Percentiles rank a stretch among this genome's conserved stretches.
These are phyloP conservation scores for Euplagia quadripunctaria DNA, from an alignment of 2,888 invertebrate species.

Conservation along the genomic window DNA sequence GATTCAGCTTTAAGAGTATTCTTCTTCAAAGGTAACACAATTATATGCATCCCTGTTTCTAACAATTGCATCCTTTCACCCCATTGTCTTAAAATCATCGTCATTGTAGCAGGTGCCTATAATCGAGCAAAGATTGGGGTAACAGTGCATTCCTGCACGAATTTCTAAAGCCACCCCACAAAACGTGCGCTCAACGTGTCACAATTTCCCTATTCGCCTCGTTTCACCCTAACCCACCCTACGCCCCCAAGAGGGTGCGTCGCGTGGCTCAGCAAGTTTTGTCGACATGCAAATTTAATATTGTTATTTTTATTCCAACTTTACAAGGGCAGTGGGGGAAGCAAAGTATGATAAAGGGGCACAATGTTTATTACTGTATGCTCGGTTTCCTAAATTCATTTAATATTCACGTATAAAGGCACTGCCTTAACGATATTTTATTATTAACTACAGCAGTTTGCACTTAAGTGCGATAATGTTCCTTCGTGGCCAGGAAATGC, in stretches of 20 bases:
- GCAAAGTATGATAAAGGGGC: conserved; percentile 71
- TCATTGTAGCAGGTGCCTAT: conserved; percentile 57
- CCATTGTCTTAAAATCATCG: conserved; percentile 40
- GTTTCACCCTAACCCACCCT: conserved; percentile 33
- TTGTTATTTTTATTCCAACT: conserved; percentile 81
- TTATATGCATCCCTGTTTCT: background rate
- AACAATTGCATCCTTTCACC: conserved; percentile 35
- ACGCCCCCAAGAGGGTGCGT: conserved; percentile 42
- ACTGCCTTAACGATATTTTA: conserved; percentile 46
- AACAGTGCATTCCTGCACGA: conserved; percentile 80
- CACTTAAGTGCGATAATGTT: conserved; percentile 46
- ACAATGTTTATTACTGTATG: conserved; percentile 54
- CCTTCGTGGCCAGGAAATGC: conserved; percentile 30
- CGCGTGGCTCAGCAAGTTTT: conserved; percentile 69
- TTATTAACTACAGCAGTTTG: conserved; percentile 52
- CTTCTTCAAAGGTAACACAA: background rate
- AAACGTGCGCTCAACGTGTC: conserved; percentile 65
- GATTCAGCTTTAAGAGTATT: too few species aligned
- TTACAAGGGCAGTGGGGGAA: conserved; percentile 83
- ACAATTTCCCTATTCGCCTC: conserved; percentile 56
- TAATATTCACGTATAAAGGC: conserved; percentile 45
- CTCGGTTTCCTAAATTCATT: conserved; percentile 51
- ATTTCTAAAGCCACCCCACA: conserved; percentile 59
- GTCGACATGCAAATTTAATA: conserved; percentile 83
- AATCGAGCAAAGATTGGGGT: conserved; percentile 63